Evolutionary conservation across 2,888 invertebrate genomes (phyloP).

Genomic region (Tetrapedia diversipes): DNA sequence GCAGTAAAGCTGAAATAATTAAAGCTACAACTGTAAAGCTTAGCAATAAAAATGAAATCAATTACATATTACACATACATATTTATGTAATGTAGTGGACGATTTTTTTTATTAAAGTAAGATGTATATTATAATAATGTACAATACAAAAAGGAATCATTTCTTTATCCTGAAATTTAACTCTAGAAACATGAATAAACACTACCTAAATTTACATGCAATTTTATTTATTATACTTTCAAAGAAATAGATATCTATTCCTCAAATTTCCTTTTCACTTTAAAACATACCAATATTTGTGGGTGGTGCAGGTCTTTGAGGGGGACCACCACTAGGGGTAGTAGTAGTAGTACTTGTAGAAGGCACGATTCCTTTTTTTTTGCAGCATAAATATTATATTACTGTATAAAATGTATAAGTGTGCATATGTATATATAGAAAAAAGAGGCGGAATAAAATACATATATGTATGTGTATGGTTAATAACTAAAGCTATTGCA

Average conservation of each 20-base stretch:
- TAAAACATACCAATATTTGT: conserved; percentile 80
- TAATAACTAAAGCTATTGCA: conserved; percentile 35
- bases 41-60: conserved; percentile 26
- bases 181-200: conserved; percentile 23
- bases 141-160: conserved; percentile 58
- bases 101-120: conserved; percentile 18
- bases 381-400: conserved; percentile 77
- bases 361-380: conserved; percentile 76
- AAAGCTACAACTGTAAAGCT: conserved; percentile 14
- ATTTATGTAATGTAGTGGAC: conserved; percentile 16
- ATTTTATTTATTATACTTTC: conserved; percentile 28
- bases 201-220: conserved; percentile 44
- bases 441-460: conserved; percentile 43
- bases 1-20: conserved; percentile 16
- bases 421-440: conserved; percentile 36
- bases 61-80: conserved; percentile 21
- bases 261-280: conserved; percentile 20
- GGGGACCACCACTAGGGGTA: conserved; percentile 73
- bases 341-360: conserved; percentile 67
- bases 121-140: conserved; percentile 30
- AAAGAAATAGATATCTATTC: conserved; percentile 24
- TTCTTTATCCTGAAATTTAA: conserved; percentile 32
- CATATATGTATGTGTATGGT: conserved; percentile 27
- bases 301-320: conserved; percentile 82
- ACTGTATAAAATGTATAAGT: conserved; percentile 50